Evolutionary conservation across 2,888 invertebrate species (phyloP).

Genomic region (Drosophila neutralis): DNA sequence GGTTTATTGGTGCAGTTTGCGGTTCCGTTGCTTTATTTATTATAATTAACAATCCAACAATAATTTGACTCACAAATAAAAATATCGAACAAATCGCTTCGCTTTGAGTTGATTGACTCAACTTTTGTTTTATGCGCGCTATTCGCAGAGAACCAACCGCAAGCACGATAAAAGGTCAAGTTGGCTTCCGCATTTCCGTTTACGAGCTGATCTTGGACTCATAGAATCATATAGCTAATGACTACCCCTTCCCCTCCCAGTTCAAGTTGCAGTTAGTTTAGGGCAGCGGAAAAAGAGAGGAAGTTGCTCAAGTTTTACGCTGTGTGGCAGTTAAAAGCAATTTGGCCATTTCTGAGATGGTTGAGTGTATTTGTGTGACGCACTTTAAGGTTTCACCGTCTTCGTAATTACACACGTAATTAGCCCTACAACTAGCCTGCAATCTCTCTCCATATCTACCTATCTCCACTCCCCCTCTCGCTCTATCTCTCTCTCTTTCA

Average conservation of each 20-base stretch:
- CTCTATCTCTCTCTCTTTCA: slow-evolving; percentile 33
- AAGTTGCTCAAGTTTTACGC: slow-evolving; percentile 66
- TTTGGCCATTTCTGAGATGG: slow-evolving; percentile 51
- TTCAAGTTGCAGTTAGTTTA: background rate
- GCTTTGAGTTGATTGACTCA: slow-evolving; percentile 67
- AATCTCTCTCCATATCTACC: slow-evolving; percentile 43
- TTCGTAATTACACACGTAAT: slow-evolving; percentile 66
- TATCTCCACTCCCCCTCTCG: background rate
- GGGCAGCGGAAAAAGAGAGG: slow-evolving; percentile 19
- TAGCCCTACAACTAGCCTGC: slow-evolving; percentile 54
- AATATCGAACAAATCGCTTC: slow-evolving; percentile 47
- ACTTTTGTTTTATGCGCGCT: slow-evolving; percentile 49
- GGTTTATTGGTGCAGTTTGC: slow-evolving; percentile 37
- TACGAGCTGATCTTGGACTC: slow-evolving; percentile 29
- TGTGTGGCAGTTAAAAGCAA: slow-evolving; percentile 56
- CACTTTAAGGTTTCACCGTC: slow-evolving; percentile 47
- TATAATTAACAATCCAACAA: slow-evolving; percentile 47
- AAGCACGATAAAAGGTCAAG: slow-evolving; percentile 70
- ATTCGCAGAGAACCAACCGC: slow-evolving; percentile 46
- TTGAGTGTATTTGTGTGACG: slow-evolving; percentile 55
- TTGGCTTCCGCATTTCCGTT: slow-evolving; percentile 68
- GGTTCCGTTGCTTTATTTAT: slow-evolving; percentile 66
- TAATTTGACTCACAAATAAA: slow-evolving; percentile 67
- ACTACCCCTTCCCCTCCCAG: background rate
- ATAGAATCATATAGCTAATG: slow-evolving; percentile 43